A percentile compares a stretch with the other conserved stretches of the same genome.
phyloP scores from a whole-genome alignment of 2,888 invertebrate species.

The Lumbricus terrestris region DNA sequence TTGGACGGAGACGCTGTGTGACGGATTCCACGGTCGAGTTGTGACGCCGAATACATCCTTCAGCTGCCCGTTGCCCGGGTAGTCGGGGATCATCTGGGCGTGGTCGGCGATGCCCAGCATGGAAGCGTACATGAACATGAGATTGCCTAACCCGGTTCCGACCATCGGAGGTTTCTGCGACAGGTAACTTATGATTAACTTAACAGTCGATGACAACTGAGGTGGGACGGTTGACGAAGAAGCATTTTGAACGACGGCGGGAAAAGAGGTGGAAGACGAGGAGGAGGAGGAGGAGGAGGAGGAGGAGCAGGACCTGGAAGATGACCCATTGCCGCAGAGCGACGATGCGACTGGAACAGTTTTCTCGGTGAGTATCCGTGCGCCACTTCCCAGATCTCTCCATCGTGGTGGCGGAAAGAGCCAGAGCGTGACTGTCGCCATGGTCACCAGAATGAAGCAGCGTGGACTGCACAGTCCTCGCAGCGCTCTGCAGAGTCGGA shows the following conservation, averaged over 20 bases:
- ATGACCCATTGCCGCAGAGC: not conserved
- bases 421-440: not conserved
- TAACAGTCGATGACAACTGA: not conserved
- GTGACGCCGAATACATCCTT: not conserved
- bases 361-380: not conserved
- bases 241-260: not conserved
- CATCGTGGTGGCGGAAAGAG: not conserved
- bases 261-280: not conserved
- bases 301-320: too few relatives aligned
- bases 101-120: not conserved
- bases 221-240: not conserved
- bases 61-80: not conserved
- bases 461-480: not conserved
- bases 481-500: not conserved
- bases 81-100: not conserved
- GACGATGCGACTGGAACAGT: not conserved
- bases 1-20: not conserved
- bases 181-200: not conserved
- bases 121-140: conserved; percentile 14
- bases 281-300: not conserved
- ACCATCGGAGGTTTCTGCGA: not conserved
- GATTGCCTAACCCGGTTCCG: not conserved
- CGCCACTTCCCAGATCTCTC: not conserved
- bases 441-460: not conserved
- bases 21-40: not conserved